Base-by-base conservation (phyloP, 1,140 invertebrate species). In the Pomacea maculata region DNA sequence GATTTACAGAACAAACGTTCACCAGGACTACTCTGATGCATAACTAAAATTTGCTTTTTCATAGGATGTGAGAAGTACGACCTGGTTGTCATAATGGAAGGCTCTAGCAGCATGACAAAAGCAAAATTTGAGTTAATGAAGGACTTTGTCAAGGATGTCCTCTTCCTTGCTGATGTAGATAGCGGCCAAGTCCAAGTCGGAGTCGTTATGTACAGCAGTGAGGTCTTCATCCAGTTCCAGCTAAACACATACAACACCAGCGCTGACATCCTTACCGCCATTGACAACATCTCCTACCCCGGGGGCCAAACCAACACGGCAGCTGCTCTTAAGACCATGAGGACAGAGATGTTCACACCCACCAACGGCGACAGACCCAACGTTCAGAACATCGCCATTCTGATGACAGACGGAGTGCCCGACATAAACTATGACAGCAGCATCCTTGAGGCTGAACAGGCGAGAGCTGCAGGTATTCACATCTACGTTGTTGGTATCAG, bases 81-180 rank as follows among this genome's bases (percentile, higher is more conserved):
- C 34, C 34, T 89, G 17, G 85, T 87, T 0, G 86, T 89, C 79
- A 80, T 88, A 21, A 70, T 89, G 75, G 88, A 89, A 77, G 83
- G 87, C 21, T 89, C 88, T 10, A 85, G 85, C 19, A 89, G 88
- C 77, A 86, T 89, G 21, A 79, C 78, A 55, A 70, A 83, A 63
- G 45, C 70, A 11, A 87, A 89, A 77, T 89, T 87, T 73, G 57
- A 83, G 57, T 71, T 83, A 55, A 84, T 88, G 84, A 68, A 87
- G 21, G 80, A 86, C 65, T 88, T 88, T 75, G 74, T 83, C 21
- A 87, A 85, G 74, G 79, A 85, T 25, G 85, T 88, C 63, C 61
- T 87, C 17, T 71, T 61, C 12, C 68, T 61, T 21, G 83, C 85
- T n/a, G 82, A 86, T 61, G 86, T 88, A 19, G 86, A 86, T 67